These are phyloP conservation scores for Dysmachus trigonus DNA, from an alignment of 2,888 invertebrate species.

Conservation along the genomic window DNA sequence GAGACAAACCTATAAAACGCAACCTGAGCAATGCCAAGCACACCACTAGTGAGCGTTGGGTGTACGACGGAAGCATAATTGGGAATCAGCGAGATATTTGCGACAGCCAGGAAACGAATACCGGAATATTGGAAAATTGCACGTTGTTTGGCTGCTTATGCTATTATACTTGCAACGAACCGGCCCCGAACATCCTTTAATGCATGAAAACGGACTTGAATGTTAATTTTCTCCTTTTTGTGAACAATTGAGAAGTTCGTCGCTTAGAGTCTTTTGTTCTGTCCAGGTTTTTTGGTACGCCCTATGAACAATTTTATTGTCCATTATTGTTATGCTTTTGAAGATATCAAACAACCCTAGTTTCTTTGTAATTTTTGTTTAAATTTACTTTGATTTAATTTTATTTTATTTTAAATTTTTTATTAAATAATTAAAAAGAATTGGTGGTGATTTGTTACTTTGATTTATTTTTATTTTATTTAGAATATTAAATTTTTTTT, in stretches of 20 bases:
- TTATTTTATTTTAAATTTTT: no score
- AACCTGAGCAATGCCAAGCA: not conserved
- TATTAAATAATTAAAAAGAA: no score
- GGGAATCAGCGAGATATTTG: slow-evolving; percentile 11
- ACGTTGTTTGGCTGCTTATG: not conserved
- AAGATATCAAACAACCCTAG: no score
- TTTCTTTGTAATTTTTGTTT: no score
- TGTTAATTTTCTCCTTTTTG: not conserved
- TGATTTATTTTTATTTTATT: no score
- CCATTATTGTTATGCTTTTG: not conserved
- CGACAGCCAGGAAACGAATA: not conserved
- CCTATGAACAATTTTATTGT: not conserved
- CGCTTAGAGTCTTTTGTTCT: not conserved
- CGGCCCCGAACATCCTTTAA: not conserved
- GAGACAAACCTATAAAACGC: slow-evolving; percentile 26
- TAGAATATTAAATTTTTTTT: no score
- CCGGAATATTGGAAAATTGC: not conserved
- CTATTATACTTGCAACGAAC: not conserved
- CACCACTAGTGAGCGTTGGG: not conserved
- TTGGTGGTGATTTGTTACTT: no score
- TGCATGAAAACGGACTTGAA: not conserved
- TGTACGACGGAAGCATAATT: slow-evolving; percentile 19
- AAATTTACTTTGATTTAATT: no score
- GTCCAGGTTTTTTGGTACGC: not conserved
- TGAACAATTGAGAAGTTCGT: not conserved